These are phyloP conservation scores for Malurus leucopterus DNA, from an alignment of 2,797 vertebrate genomes.

Conservation along the genomic window DNA sequence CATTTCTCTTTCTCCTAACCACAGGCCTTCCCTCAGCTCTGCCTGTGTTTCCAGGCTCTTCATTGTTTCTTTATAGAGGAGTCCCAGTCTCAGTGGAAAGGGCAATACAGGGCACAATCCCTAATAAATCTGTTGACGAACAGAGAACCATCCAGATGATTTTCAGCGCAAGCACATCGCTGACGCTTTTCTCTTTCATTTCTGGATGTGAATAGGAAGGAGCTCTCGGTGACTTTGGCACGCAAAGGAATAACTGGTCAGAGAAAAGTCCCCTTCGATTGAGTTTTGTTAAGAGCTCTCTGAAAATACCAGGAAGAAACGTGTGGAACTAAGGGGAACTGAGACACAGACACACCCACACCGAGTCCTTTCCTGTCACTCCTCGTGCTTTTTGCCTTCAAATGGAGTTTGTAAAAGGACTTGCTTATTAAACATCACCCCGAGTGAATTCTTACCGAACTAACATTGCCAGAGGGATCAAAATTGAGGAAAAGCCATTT, in stretches of 20 bases:
- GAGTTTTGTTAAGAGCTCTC: background rate
- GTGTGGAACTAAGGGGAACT: background rate
- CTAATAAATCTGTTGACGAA: background rate
- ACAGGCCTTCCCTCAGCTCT: background rate
- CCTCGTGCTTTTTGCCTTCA: background rate
- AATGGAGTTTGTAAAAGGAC: background rate
- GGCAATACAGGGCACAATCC: background rate
- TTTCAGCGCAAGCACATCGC: background rate
- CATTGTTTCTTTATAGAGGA: background rate
- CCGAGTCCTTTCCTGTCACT: background rate
- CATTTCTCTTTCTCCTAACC: background rate
- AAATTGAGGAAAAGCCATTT: background rate
- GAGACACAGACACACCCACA: background rate
- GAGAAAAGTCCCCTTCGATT: background rate
- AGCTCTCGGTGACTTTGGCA: background rate
- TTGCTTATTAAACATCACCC: background rate
- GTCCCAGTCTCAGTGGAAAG: background rate
- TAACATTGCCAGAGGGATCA: background rate
- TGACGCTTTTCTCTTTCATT: background rate
- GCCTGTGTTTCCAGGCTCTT: background rate
- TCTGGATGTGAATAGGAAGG: background rate
- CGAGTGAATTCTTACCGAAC: background rate
- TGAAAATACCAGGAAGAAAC: background rate
- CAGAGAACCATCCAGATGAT: background rate
- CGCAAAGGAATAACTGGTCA: background rate